phyloP scores from a whole-genome alignment of 2,888 invertebrate species.

The Limenitis arthemis region DNA sequence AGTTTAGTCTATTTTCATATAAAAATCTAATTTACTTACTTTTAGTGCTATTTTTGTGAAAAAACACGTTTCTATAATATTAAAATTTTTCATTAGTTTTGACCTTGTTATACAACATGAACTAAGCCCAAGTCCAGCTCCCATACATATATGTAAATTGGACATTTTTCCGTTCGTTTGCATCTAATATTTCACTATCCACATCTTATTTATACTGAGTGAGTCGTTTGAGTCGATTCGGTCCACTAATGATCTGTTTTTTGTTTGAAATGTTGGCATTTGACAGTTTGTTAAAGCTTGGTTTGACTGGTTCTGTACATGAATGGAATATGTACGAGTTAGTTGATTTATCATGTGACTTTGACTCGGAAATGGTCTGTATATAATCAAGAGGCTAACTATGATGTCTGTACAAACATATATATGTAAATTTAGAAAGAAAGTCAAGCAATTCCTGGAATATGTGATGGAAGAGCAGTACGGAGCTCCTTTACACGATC shows the following conservation, averaged over 20 bases:
- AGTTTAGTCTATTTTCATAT: not conserved
- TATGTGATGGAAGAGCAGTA: no score
- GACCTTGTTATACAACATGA: no score
- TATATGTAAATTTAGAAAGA: no score
- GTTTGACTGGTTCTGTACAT: constrained; percentile 10
- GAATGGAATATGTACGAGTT: constrained; percentile 11
- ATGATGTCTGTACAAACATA: no score
- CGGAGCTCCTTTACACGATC: no score
- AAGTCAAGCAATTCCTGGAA: no score
- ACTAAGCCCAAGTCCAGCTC: constrained; percentile 2
- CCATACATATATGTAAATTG: constrained; percentile 60
- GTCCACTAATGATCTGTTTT: constrained; percentile 68
- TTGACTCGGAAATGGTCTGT: not conserved
- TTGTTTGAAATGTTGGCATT: constrained; percentile 24
- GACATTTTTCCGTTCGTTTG: constrained; percentile 62
- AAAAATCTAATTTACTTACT: not conserved
- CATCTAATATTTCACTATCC: constrained; percentile 62
- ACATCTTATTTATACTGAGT: constrained; percentile 64
- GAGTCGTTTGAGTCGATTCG: constrained; percentile 51
- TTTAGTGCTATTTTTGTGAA: no score
- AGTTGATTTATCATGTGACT: constrained; percentile 3
- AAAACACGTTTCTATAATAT: no score
- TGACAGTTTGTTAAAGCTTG: constrained; percentile 3
- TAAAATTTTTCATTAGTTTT: no score
- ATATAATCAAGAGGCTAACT: no score